Evolutionary conservation across 2,888 invertebrate species (phyloP), one percentile per base, ranked within the genome.

Genomic region (Pollenia angustigena): DNA sequence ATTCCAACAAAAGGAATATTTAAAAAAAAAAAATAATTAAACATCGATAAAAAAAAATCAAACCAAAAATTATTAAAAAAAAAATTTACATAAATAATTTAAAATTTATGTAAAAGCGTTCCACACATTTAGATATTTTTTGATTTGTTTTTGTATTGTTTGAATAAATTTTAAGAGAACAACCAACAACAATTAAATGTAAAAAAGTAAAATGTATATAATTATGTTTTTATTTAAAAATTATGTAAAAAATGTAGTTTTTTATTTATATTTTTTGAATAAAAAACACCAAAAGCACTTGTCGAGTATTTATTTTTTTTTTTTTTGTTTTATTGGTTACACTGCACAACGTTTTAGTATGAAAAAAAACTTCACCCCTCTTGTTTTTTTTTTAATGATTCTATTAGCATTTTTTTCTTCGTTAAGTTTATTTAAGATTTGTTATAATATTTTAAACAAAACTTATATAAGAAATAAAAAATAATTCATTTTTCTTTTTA

Each of bases 61-160:
- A 71, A 66, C 69, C 40, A 48, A 71, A 48, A 60, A 11, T n/a
- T 58, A 11, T 56, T 68, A 10, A 52, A 52, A 23, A 90, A 90
- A 88, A 90, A 90, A 90, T 52, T 90, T 89, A 91, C 89, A 90
- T 90, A 91, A 91, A 91, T 90, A 90, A 91, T 90, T 89, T 90
- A 90, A 90, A 90, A 90, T 91, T 90, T 91, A 91, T 91, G 91
- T 90, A 90, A 91, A 91, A 91, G 90, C 92, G 90, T 91, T 91
- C 90, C 90, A 91, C 85, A 79, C 68, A 74, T 75, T 62, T 69
- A 71, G 42, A 58, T 64, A 64, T 18, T 81, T 14, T 16, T 7
- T 32, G 7, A 40, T 75, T 71, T 32, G 14, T 60, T 42, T 44
- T 58, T 62, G 3, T 32, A 42, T 69, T 46, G 1, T 64, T 72